Percentiles rank a stretch among this genome's conserved stretches.
phyloP scores from a whole-genome alignment of 2,888 invertebrate genomes.

The Panorpa germanica region DNA sequence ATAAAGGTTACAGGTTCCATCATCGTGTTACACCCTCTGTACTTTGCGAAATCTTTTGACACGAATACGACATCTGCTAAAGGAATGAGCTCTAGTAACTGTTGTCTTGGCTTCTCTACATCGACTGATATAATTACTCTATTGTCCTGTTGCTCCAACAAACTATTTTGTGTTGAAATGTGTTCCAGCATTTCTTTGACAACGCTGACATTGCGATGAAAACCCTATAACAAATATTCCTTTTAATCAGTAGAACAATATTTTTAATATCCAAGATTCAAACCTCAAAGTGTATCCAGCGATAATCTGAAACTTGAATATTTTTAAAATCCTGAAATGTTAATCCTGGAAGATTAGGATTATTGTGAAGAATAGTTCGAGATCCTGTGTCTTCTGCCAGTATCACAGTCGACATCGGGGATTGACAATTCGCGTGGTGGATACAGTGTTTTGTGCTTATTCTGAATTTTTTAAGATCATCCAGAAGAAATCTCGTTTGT shows the following conservation, averaged over 20 bases:
- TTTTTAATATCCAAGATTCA: constrained; percentile 7
- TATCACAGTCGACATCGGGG: constrained; percentile 39
- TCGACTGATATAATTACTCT: constrained; percentile 35
- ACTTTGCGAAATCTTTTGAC: constrained; percentile 40
- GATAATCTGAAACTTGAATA: constrained; percentile 30
- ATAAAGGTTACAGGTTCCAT: constrained; percentile 32
- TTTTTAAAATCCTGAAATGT: constrained; percentile 30
- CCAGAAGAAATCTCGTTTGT: constrained; percentile 30
- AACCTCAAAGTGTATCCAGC: constrained; percentile 52
- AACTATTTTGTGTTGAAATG: constrained; percentile 28
- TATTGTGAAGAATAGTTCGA: constrained; percentile 44
- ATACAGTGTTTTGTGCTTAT: constrained; percentile 33
- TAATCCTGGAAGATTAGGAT: constrained; percentile 35
- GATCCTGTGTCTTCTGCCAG: constrained; percentile 32
- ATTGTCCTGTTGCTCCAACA: constrained; percentile 13
- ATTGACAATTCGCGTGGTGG: constrained; percentile 21
- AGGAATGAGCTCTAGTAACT: constrained; percentile 27
- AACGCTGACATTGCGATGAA: constrained; percentile 29
- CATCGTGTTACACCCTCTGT: constrained; percentile 29
- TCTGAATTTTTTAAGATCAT: constrained; percentile 30
- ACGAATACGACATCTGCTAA: constrained; percentile 38
- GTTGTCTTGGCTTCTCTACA: constrained; percentile 32
- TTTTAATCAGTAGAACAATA: constrained; percentile 1
- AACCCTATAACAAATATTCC: no score
- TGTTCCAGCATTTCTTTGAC: constrained; percentile 32